These are phyloP conservation scores for Tarsius wallacei DNA, from an alignment of 2,797 vertebrate species.

Conservation along the genomic window DNA sequence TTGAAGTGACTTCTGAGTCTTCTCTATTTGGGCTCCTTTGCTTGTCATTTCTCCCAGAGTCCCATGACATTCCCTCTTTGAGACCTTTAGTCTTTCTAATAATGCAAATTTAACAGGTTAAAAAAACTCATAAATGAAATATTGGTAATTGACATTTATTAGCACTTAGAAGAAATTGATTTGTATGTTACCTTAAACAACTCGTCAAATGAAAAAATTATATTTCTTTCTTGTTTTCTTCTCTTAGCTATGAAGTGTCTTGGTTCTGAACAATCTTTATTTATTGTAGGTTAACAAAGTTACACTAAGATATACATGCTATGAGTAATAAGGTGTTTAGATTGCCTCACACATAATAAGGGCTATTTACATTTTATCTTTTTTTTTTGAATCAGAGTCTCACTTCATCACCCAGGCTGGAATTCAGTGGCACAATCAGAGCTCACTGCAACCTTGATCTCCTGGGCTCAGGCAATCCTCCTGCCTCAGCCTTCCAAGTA, in stretches of 20 bases:
- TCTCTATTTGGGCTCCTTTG: background rate
- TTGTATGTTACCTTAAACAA: conserved; percentile 31
- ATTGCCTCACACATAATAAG: background rate
- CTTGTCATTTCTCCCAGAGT: conserved; percentile 23
- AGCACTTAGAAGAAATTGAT: background rate
- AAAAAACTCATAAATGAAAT: conserved; percentile 37
- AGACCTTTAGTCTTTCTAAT: background rate
- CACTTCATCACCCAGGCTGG: too few species aligned
- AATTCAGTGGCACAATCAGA: too few species aligned
- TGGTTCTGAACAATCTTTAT: conserved; percentile 44
- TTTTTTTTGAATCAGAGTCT: background rate
- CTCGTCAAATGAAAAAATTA: conserved; percentile 15
- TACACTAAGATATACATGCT: background rate
- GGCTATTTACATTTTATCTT: background rate
- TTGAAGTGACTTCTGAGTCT: conserved; percentile 8
- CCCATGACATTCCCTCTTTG: background rate
- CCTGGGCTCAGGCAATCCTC: too few species aligned
- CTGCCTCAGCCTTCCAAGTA: too few species aligned
- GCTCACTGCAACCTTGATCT: too few species aligned
- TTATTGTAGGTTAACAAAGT: background rate
- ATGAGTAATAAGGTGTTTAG: background rate
- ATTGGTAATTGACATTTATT: background rate
- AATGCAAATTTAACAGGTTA: conserved; percentile 36
- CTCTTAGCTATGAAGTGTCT: background rate
- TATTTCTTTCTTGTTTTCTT: background rate